Percentiles rank a stretch among this genome's conserved stretches.
phyloP scores from a whole-genome alignment of 2,797 vertebrate genomes.

The Ceyx erithaca region DNA sequence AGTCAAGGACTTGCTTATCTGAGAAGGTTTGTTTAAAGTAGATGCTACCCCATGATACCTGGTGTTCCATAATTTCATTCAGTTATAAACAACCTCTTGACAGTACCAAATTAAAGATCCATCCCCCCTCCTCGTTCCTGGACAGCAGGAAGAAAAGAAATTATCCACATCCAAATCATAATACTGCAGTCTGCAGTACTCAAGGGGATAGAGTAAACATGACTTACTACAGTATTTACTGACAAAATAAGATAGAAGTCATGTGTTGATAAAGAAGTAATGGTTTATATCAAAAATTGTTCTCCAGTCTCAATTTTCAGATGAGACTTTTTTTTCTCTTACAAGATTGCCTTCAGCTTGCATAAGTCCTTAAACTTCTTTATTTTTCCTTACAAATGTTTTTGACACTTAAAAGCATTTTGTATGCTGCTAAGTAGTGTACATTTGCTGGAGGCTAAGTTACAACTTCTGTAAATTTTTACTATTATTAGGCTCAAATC shows the following conservation, averaged over 20 bases:
- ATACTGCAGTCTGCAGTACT: neutral
- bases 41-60: accelerated
- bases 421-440: neutral
- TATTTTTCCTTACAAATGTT: neutral
- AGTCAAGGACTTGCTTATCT: neutral
- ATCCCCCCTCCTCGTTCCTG: neutral
- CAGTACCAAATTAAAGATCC: neutral
- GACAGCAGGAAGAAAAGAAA: neutral
- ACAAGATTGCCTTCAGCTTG: neutral
- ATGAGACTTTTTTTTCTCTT: neutral
- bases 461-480: neutral
- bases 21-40: neutral
- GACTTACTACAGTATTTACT: neutral
- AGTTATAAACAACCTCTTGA: neutral
- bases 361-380: neutral
- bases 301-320: neutral
- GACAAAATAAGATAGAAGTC: neutral
- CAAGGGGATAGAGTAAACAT: neutral
- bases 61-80: neutral
- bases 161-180: neutral
- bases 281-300: neutral
- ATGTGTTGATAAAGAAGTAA: neutral
- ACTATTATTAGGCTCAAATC: neutral
- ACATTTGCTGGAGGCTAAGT: neutral
- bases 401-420: neutral